These are phyloP conservation scores for Poecilia latipinna DNA, from an alignment of 2,113 vertebrate species.

Conservation along the genomic window DNA sequence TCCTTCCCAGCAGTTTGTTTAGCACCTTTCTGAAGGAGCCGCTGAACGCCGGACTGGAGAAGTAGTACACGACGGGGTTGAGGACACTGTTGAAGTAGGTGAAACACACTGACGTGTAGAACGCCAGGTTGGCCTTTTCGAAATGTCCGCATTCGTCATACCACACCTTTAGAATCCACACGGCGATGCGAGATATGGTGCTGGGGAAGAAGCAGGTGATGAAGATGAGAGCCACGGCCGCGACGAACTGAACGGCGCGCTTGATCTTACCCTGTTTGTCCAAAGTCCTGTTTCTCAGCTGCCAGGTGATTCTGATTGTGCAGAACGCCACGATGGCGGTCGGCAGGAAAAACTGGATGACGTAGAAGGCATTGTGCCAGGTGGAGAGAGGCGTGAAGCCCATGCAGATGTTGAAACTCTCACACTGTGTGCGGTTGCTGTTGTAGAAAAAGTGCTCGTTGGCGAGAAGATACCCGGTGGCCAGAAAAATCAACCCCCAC, in stretches of 20 bases:
- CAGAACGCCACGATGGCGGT: conserved; percentile 76
- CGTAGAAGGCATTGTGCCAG: conserved; percentile 81
- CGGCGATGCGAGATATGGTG: conserved; percentile 73
- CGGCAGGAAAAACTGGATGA: conserved; percentile 78
- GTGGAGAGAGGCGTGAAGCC: conserved; percentile 63
- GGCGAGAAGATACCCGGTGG: conserved; percentile 74
- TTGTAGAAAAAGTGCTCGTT: conserved; percentile 64
- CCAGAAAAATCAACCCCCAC: conserved; percentile 75
- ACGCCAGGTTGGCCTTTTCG: conserved; percentile 72
- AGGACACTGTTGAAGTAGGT: conserved; percentile 85
- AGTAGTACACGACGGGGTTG: conserved; percentile 83
- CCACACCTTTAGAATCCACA: conserved; percentile 78
- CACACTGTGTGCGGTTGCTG: conserved; percentile 77
- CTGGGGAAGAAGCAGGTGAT: conserved; percentile 82
- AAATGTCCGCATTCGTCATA: conserved; percentile 73
- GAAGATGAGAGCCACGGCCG: conserved; percentile 79
- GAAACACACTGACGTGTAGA: conserved; percentile 78
- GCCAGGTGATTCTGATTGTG: conserved; percentile 76
- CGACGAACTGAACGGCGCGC: conserved; percentile 77
- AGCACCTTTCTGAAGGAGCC: conserved; percentile 66
- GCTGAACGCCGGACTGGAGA: conserved; percentile 79
- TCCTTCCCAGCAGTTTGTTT: conserved; percentile 60
- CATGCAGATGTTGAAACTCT: conserved; percentile 84
- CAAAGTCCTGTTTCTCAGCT: conserved; percentile 74
- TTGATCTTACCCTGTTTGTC: conserved; percentile 78